phyloP scores from a whole-genome alignment of 1,140 invertebrate species.

The Trachymyrmex septentrionalis region DNA sequence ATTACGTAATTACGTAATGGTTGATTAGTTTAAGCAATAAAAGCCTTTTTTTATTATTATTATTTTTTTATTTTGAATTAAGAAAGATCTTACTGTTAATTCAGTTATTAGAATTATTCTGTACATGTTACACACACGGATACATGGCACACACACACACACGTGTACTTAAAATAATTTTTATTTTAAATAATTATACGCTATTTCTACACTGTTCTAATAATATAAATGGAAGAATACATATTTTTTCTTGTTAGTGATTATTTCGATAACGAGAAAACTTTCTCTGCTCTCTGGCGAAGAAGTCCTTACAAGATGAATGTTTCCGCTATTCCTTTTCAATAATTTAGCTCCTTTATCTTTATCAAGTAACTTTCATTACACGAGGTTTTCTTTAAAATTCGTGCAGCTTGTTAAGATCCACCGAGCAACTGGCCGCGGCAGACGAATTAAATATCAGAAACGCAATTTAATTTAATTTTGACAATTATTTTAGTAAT shows the following conservation, averaged over 20 bases:
- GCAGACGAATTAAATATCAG: slow-evolving; percentile 30
- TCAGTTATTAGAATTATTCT: too few species aligned
- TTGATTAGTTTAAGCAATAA: too few species aligned
- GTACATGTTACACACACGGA: background rate
- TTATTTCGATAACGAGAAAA: slow-evolving; percentile 56
- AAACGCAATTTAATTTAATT: slow-evolving; percentile 48
- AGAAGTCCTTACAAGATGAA: slow-evolving; percentile 7
- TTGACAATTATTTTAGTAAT: slow-evolving; percentile 65
- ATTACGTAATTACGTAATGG: too few species aligned
- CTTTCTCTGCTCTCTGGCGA: slow-evolving; percentile 2
- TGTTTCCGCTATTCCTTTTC: slow-evolving; percentile 29
- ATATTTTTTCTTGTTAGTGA: background rate
- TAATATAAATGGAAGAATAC: background rate
- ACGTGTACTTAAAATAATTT: background rate
- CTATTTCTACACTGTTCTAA: background rate
- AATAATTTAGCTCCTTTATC: slow-evolving; percentile 69
- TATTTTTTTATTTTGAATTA: too few species aligned
- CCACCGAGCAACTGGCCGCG: too few species aligned
- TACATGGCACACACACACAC: background rate
- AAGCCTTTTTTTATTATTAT: too few species aligned
- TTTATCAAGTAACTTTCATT: slow-evolving; percentile 39
- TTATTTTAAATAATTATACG: slow-evolving; percentile 19
- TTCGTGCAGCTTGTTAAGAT: background rate
- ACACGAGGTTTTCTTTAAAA: background rate
- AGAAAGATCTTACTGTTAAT: too few species aligned